These are phyloP conservation scores for Rhabdophis nuchalis DNA, from an alignment of 2,797 vertebrate species.

Conservation along the genomic window DNA sequence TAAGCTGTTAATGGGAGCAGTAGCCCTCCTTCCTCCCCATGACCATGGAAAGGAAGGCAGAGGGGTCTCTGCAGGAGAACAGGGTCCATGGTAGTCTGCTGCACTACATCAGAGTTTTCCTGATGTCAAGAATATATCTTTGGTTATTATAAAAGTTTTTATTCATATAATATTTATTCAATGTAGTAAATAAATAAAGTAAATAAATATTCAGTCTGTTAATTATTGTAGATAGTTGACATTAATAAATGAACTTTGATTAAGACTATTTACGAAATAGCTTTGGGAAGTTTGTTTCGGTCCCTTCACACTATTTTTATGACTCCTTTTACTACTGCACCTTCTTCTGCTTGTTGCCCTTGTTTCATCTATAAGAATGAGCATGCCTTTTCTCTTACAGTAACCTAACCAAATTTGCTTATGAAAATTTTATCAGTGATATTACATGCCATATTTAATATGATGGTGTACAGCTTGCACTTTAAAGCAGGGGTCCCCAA, in stretches of 20 bases:
- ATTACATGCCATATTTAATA: background rate
- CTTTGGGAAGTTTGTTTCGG: background rate
- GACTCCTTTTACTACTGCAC: background rate
- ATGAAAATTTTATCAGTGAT: background rate
- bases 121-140: background rate
- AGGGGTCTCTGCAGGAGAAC: no score
- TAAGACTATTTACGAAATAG: background rate
- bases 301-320: background rate
- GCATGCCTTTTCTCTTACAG: background rate
- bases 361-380: background rate
- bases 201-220: background rate
- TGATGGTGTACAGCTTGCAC: background rate
- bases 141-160: background rate
- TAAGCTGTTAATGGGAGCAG: no score
- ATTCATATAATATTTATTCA: no score
- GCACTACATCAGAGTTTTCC: background rate
- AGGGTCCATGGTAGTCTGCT: no score
- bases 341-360: background rate
- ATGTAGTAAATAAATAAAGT: constrained; percentile 1
- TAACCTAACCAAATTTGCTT: background rate
- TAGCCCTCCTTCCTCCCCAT: no score
- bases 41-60: no score
- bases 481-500: no score
- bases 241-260: no score
- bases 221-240: background rate